Percentiles rank a stretch among this genome's conserved stretches.
Evolutionary conservation across 2,113 vertebrate species (phyloP).

Genomic region (Plotosus lineatus): DNA sequence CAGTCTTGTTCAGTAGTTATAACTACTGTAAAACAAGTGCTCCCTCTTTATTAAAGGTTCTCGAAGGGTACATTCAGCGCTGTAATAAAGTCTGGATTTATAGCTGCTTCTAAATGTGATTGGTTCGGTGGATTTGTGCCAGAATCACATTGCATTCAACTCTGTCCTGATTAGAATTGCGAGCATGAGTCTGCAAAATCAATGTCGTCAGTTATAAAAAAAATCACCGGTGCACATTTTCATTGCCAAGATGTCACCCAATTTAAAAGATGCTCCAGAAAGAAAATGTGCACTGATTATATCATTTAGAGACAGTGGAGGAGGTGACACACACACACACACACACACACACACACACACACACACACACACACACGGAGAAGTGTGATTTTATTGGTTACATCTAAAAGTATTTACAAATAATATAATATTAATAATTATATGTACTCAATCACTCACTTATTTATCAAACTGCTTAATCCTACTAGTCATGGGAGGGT

Average conservation of each 20-base stretch:
- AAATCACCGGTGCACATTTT: neutral
- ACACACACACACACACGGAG: neutral
- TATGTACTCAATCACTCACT: too few relatives aligned
- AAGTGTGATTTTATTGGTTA: neutral
- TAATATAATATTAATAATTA: too few relatives aligned
- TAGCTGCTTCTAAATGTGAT: conserved; percentile 29
- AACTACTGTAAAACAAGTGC: neutral
- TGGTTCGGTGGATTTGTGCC: conserved; percentile 25
- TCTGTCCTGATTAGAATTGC: conserved; percentile 11
- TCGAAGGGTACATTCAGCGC: neutral
- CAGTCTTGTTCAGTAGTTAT: neutral
- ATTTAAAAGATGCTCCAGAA: neutral
- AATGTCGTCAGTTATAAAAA: conserved; percentile 15
- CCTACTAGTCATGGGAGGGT: too few relatives aligned
- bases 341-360: neutral
- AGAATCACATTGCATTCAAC: conserved; percentile 27
- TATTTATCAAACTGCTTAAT: too few relatives aligned
- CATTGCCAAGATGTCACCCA: neutral
- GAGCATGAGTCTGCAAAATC: conserved; percentile 22
- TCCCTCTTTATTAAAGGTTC: neutral
- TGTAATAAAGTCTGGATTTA: conserved; percentile 19
- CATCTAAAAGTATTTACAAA: neutral
- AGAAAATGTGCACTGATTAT: neutral
- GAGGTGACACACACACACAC: neutral
- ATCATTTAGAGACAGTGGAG: neutral